A percentile compares a stretch with the other conserved stretches of the same genome.
Conservation (phyloP, 2,888 invertebrate genomes). For the Cetonia aurata region DNA sequence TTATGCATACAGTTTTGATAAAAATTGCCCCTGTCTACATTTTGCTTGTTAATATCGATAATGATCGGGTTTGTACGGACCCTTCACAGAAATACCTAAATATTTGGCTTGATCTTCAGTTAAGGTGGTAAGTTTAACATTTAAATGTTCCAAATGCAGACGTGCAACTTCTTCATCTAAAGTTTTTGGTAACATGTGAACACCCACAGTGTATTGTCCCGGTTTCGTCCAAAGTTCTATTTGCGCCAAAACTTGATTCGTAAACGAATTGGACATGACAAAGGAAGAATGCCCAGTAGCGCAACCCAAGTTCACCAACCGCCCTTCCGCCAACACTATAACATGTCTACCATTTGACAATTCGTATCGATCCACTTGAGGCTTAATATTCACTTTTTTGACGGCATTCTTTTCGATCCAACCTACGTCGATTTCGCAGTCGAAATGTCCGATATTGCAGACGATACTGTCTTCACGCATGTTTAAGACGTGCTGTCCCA, state of each 20-base stretch:
- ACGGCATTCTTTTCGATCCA: slow-evolving; percentile 94
- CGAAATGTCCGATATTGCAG: slow-evolving; percentile 98
- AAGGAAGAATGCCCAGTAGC: slow-evolving; percentile 99
- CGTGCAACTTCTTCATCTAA: slow-evolving; percentile 98
- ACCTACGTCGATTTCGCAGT: slow-evolving; percentile 96
- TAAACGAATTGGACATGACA: slow-evolving; percentile 99
- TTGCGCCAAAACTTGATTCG: slow-evolving; percentile 99
- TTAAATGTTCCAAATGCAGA: slow-evolving; percentile 94
- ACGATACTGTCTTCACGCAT: slow-evolving; percentile 98
- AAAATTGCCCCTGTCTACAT: too few species aligned
- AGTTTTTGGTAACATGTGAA: slow-evolving; percentile 95
- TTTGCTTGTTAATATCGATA: slow-evolving; percentile 86
- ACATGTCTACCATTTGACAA: slow-evolving; percentile 92
- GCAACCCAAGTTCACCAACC: slow-evolving; percentile 97
- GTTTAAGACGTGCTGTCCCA: slow-evolving; percentile 86
- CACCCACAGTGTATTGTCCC: slow-evolving; percentile 85
- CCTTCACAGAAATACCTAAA: slow-evolving; percentile 86
- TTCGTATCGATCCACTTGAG: slow-evolving; percentile 93
- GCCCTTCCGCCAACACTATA: slow-evolving; percentile 95
- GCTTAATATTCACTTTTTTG: slow-evolving; percentile 93
- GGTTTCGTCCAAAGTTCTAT: slow-evolving; percentile 97
- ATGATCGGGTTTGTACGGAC: slow-evolving; percentile 97
- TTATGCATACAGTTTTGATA: too few species aligned
- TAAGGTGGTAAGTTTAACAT: slow-evolving; percentile 94
- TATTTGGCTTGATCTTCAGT: slow-evolving; percentile 89